Conservation (phyloP, 2,888 invertebrate species). For the Sphaerophoria taeniata region DNA sequence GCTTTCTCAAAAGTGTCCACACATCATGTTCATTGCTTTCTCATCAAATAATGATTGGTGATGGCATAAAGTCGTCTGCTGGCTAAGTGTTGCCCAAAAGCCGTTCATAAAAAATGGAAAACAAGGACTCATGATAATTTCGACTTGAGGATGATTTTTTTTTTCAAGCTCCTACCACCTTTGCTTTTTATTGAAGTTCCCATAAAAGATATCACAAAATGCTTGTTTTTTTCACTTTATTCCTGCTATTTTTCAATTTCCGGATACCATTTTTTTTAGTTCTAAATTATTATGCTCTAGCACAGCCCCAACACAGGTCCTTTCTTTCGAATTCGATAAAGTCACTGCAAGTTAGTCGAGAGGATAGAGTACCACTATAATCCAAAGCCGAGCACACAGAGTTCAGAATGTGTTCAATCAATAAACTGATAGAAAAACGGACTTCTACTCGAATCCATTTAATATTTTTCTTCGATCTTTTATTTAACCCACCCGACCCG, state of each 20-base stretch:
- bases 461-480: slow-evolving; percentile 65
- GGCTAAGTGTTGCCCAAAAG: slow-evolving; percentile 22
- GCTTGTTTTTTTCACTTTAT: slow-evolving; percentile 4
- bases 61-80: slow-evolving; percentile 17
- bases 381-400: slow-evolving; percentile 38
- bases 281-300: neutral
- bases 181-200: too few relatives aligned
- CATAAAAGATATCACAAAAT: too few relatives aligned
- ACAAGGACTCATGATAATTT: neutral
- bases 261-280: slow-evolving; percentile 48
- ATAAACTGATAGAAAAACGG: slow-evolving; percentile 64
- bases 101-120: neutral
- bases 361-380: slow-evolving; percentile 22
- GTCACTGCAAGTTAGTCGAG: slow-evolving; percentile 14
- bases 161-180: neutral
- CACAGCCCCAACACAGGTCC: slow-evolving; percentile 10
- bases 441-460: slow-evolving; percentile 65
- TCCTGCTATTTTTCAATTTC: slow-evolving; percentile 46
- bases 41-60: slow-evolving; percentile 61
- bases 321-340: slow-evolving; percentile 15
- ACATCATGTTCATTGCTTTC: slow-evolving; percentile 7
- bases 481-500: neutral
- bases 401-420: slow-evolving; percentile 53
- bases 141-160: slow-evolving; percentile 11
- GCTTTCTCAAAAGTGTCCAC: slow-evolving; percentile 17